Evolutionary conservation across 2,797 vertebrate genomes (phyloP).

Genomic region (Alfaro cultratus): DNA sequence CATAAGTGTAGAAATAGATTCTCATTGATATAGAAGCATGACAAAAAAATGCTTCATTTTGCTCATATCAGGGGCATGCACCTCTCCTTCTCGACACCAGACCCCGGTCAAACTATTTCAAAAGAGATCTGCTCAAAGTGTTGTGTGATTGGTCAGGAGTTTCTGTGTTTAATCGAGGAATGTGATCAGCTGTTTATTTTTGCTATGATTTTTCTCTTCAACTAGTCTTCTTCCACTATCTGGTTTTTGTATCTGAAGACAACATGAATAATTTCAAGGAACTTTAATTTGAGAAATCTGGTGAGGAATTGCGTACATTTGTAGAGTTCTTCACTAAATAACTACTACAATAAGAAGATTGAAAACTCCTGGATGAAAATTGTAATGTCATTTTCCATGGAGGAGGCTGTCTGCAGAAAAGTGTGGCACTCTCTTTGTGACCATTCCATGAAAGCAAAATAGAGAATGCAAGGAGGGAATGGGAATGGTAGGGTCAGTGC

Average conservation of each 20-base stretch:
- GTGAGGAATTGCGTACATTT: not conserved
- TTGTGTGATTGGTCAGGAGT: not conserved
- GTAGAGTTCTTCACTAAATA: not conserved
- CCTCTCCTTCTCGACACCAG: too few relatives aligned
- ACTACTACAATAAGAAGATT: not conserved
- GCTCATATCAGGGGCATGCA: not conserved
- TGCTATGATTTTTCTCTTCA: too few relatives aligned
- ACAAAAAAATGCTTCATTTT: not conserved
- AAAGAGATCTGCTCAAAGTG: not conserved
- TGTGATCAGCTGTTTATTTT: not conserved
- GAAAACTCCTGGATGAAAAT: not conserved
- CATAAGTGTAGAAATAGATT: not conserved
- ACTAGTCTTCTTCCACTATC: too few relatives aligned
- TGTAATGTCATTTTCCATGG: not conserved
- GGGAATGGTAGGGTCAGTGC: not conserved
- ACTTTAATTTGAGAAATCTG: not conserved
- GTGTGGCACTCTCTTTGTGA: not conserved
- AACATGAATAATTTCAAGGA: not conserved
- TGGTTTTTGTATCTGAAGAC: not conserved
- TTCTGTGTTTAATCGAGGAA: not conserved
- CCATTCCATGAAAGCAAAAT: not conserved
- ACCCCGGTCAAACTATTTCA: too few relatives aligned
- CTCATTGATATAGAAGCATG: not conserved
- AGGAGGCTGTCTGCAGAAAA: not conserved
- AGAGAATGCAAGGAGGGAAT: not conserved